Conservation (phyloP, 2,113 vertebrate species). For the Otolemur garnettii region DNA sequence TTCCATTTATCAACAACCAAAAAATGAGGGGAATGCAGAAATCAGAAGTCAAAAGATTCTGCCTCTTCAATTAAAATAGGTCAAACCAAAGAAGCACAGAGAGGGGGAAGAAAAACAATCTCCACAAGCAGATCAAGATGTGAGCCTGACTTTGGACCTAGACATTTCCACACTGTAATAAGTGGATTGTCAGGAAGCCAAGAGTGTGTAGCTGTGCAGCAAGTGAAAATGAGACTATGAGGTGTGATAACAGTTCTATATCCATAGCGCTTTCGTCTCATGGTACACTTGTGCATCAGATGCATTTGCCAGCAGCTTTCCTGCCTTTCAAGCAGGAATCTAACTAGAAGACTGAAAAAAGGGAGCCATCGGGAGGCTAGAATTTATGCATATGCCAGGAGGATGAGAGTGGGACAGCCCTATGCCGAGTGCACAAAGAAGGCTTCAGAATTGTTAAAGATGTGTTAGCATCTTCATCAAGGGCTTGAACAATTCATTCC, state of each 20-base stretch:
- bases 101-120: conserved; percentile 62
- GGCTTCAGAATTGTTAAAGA: conserved; percentile 33
- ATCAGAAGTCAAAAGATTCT: conserved; percentile 38
- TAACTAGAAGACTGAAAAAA: background rate
- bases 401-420: background rate
- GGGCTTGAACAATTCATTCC: conserved; percentile 12
- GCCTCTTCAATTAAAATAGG: conserved; percentile 61
- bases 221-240: conserved; percentile 83
- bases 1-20: background rate
- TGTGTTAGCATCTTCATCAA: background rate
- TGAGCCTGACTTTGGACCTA: conserved; percentile 75
- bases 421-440: background rate
- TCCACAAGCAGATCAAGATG: conserved; percentile 55
- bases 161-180: conserved; percentile 73
- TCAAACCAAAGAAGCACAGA: conserved; percentile 59
- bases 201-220: conserved; percentile 60
- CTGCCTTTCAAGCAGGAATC: conserved; percentile 43
- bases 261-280: conserved; percentile 54
- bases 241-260: conserved; percentile 77
- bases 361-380: background rate
- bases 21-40: conserved; percentile 49
- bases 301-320: conserved; percentile 63
- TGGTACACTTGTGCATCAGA: conserved; percentile 53
- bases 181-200: conserved; percentile 75
- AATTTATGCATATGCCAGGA: background rate